A percentile compares a stretch with the other conserved stretches of the same genome.
These are phyloP conservation scores for Lordiphosa collinella DNA, from an alignment of 1,140 invertebrate genomes.

Conservation along the genomic window DNA sequence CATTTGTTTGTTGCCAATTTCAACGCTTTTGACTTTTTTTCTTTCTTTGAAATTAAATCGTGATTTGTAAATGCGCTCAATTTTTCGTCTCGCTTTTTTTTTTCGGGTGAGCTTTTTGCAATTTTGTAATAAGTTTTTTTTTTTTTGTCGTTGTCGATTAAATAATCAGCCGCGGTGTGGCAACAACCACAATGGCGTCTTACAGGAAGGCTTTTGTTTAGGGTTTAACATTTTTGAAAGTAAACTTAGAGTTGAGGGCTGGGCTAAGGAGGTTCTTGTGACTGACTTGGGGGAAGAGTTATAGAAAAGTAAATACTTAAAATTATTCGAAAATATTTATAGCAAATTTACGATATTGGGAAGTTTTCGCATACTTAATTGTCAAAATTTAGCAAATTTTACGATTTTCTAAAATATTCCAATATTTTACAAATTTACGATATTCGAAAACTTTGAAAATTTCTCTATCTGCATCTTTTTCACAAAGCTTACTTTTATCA, in stretches of 20 bases:
- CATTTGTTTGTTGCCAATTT: conserved; percentile 76
- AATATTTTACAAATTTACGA: too few species aligned
- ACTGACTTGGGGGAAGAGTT: too few species aligned
- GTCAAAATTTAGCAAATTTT: too few species aligned
- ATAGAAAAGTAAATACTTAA: too few species aligned
- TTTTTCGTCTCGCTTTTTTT: conserved; percentile 59
- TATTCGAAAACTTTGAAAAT: too few species aligned
- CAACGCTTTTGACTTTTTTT: conserved; percentile 59
- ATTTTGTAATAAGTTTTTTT: conserved; percentile 69
- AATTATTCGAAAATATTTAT: too few species aligned
- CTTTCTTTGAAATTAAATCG: conserved; percentile 69
- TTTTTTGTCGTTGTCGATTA: conserved; percentile 45
- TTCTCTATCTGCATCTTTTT: too few species aligned
- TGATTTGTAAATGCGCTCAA: conserved; percentile 76
- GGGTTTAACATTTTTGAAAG: conserved; percentile 19
- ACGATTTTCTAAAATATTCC: too few species aligned
- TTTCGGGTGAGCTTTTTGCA: conserved; percentile 48
- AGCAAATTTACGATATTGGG: too few species aligned
- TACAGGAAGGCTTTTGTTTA: conserved; percentile 4
- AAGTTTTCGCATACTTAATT: too few species aligned
- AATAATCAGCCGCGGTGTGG: conserved; percentile 64
- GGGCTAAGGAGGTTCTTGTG: too few species aligned
- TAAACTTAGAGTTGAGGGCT: conserved; percentile 10
- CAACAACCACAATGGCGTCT: conserved; percentile 32
- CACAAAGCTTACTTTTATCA: too few species aligned